Evolutionary conservation across 2,888 invertebrate species (phyloP).

Genomic region (Unio pictorum): DNA sequence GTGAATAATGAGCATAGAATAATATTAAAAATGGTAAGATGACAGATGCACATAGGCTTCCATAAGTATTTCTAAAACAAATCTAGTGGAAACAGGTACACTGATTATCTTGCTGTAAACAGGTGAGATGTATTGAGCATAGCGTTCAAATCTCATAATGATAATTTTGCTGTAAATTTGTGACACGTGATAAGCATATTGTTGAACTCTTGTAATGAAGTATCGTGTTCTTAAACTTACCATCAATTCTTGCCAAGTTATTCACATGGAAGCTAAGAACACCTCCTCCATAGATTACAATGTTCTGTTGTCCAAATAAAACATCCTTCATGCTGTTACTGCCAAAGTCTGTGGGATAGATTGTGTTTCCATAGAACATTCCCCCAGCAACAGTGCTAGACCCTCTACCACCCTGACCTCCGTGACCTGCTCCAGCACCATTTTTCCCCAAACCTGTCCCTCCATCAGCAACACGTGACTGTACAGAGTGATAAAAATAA

Average conservation of each 20-base stretch:
- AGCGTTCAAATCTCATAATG: too few relatives aligned
- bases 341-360: conserved; percentile 35
- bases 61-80: too few relatives aligned
- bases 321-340: conserved; percentile 32
- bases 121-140: too few relatives aligned
- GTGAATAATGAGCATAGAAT: too few relatives aligned
- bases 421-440: conserved; percentile 54
- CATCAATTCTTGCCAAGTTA: conserved; percentile 38
- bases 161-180: too few relatives aligned
- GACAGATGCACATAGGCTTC: too few relatives aligned
- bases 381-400: conserved; percentile 27
- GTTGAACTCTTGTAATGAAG: too few relatives aligned
- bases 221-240: conserved; percentile 17
- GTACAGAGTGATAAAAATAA: too few relatives aligned
- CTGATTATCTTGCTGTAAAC: too few relatives aligned
- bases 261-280: conserved; percentile 37
- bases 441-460: conserved; percentile 37
- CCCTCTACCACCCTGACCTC: conserved; percentile 49
- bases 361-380: conserved; percentile 40
- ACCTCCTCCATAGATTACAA: conserved; percentile 38
- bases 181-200: too few relatives aligned
- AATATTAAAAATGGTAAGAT: too few relatives aligned
- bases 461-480: conserved; percentile 30
- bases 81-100: too few relatives aligned
- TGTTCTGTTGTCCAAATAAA: conserved; percentile 7